Conservation (phyloP, 2,888 invertebrate genomes). For the Operophtera brumata region DNA sequence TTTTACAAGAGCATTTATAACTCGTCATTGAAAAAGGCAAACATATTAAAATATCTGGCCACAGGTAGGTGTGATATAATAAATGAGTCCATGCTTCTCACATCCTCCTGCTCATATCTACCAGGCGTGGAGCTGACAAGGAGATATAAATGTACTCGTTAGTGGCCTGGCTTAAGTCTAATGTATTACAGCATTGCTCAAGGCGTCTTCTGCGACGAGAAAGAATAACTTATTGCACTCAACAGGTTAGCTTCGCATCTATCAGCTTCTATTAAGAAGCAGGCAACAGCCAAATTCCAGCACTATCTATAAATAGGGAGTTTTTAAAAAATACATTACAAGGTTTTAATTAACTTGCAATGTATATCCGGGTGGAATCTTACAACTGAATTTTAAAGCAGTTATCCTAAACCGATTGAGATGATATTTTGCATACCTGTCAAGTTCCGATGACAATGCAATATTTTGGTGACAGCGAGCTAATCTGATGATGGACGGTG, state of each 20-base stretch:
- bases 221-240: constrained; percentile 42
- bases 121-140: constrained; percentile 45
- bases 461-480: too few species aligned
- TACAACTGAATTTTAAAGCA: too few species aligned
- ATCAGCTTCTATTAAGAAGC: background rate
- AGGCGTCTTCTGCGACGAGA: constrained; percentile 26
- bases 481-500: too few species aligned
- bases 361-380: too few species aligned
- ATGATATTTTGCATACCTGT: too few species aligned
- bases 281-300: too few species aligned
- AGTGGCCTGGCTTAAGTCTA: constrained; percentile 54
- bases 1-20: too few species aligned
- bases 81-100: constrained; percentile 19
- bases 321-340: too few species aligned
- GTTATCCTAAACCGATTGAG: too few species aligned
- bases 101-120: constrained; percentile 37
- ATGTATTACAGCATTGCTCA: constrained; percentile 44
- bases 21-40: background rate
- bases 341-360: too few species aligned
- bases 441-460: too few species aligned
- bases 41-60: constrained; percentile 16
- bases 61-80: constrained; percentile 2
- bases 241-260: constrained; percentile 43
- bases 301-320: too few species aligned
- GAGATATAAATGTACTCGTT: constrained; percentile 57